Evolutionary conservation across 2,113 vertebrate species (phyloP).

Genomic region (Isichthys henryi): DNA sequence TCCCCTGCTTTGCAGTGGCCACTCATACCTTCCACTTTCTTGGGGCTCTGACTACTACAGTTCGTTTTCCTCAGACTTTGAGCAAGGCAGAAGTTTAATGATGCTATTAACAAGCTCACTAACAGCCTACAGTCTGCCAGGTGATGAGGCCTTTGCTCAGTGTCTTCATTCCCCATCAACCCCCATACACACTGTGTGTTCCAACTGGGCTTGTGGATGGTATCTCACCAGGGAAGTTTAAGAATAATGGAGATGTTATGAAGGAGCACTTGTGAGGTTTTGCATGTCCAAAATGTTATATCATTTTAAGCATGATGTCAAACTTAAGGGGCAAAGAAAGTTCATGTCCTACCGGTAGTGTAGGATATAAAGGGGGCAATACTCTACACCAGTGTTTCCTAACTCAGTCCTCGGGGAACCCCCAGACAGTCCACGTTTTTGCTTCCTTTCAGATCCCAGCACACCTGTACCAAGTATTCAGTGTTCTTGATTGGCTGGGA

Average conservation of each 20-base stretch:
- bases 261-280: background rate
- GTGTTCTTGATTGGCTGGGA: too few species aligned
- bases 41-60: background rate
- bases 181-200: background rate
- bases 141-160: background rate
- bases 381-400: background rate
- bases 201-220: background rate
- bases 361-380: background rate
- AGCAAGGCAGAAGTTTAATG: background rate
- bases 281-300: background rate
- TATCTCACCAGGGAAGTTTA: background rate
- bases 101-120: background rate
- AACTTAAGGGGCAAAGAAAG: background rate
- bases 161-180: background rate
- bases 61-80: background rate
- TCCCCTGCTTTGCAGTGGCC: background rate
- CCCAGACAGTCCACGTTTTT: too few species aligned
- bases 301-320: background rate
- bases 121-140: background rate
- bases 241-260: background rate
- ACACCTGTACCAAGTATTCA: too few species aligned
- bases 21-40: background rate
- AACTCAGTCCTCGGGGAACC: too few species aligned
- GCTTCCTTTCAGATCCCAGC: too few species aligned
- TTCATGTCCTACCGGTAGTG: background rate